phyloP scores from a whole-genome alignment of 1,140 invertebrate species.

The Pseudomyrmex sp. region DNA sequence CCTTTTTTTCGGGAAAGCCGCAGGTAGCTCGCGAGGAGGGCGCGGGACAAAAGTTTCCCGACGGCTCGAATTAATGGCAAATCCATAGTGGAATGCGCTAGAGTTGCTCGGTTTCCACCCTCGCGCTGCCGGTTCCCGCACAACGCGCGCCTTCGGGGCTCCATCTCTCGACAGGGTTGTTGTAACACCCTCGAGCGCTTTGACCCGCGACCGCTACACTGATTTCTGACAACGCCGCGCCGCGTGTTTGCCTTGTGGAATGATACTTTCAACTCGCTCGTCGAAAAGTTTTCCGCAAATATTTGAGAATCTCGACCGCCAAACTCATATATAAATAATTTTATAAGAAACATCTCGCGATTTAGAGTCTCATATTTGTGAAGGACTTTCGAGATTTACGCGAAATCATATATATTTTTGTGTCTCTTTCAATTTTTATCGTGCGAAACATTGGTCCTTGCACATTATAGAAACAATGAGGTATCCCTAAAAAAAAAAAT shows the following conservation, averaged over 20 bases:
- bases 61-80: conserved; percentile 81
- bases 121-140: conserved; percentile 26
- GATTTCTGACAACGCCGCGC: not conserved
- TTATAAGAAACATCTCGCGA: too few relatives aligned
- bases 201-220: conserved; percentile 25
- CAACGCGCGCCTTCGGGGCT: conserved; percentile 56
- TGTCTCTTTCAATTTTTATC: conserved; percentile 9
- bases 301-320: not conserved
- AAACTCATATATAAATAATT: too few relatives aligned
- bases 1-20: conserved; percentile 69
- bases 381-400: not conserved
- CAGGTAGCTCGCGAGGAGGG: conserved; percentile 73
- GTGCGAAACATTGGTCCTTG: too few relatives aligned
- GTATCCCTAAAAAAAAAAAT: not conserved
- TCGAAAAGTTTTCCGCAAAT: conserved; percentile 6
- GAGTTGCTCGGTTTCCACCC: conserved; percentile 54
- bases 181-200: conserved; percentile 8
- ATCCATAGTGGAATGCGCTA: conserved; percentile 80
- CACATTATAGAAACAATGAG: not conserved
- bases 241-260: not conserved
- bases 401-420: not conserved
- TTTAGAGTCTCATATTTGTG: not conserved
- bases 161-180: conserved; percentile 70
- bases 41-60: conserved; percentile 77
- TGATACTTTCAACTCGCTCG: not conserved